Base-by-base conservation (phyloP, 2,888 invertebrate genomes). In the Polietes domitor region DNA sequence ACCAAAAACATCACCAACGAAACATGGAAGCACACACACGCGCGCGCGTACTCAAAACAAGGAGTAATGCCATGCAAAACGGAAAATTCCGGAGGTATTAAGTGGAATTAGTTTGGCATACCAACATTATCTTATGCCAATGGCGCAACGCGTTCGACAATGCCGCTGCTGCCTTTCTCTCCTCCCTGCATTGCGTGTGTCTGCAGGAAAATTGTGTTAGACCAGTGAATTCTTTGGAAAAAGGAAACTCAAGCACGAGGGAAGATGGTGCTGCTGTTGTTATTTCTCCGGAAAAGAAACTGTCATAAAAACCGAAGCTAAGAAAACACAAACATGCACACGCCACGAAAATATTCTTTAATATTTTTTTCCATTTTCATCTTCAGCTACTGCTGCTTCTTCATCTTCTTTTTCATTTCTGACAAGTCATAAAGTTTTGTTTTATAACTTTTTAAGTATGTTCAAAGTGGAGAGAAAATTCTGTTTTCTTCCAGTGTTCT, bases 401-500 rank as follows among this genome's bases (percentile, higher is more conserved):
- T 21, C 41, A n/a, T 41, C 10, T 65, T 50, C 53, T 28, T 61
- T 15, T 61, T 15, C 65, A 65, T 65, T 65, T 65, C 37, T 37
- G 65, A 71, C 50, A 71, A 71, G 50, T 53, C 15, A 71, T 32
- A 71, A 71, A 71, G 53, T 71, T 71, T 71, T 71, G 71, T 71
- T 71, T 71, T 71, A 71, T 71, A 71, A 71, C 71, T 71, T 71
- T 28, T 50, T 53, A 71, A 71, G 53, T 53, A 50, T 53, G 50
- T 71, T 71, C 53, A 53, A 71, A 71, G 71, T 71, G 12, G 7
- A 41, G n/a, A 37, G 41, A 65, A 32, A 61, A 15, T 32, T 32
- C 21, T n/a, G n/a, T n/a, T 21, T 21, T 26, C 28, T 28, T 61
- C 28, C 32, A n/a, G 3, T 61, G 2, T 47, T n/a, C n/a, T n/a